Conservation (phyloP, 2,797 vertebrate species). For the Hoplostethus mediterraneus region DNA sequence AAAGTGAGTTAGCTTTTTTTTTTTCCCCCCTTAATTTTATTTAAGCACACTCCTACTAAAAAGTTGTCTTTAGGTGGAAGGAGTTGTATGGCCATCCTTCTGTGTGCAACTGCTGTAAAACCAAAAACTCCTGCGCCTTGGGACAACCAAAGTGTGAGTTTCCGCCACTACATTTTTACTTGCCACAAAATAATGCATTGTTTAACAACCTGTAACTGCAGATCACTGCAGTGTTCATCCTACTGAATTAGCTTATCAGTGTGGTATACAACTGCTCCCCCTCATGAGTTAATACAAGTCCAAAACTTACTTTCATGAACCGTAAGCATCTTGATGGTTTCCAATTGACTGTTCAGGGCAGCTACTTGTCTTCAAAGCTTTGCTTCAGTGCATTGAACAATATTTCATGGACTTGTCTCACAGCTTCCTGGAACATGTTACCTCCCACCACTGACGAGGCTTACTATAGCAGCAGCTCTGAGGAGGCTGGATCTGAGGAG, state of each 20-base stretch:
- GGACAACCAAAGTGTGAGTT: slow-evolving; percentile 40
- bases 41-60: neutral
- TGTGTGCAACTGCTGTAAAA: slow-evolving; percentile 76
- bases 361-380: no score
- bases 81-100: slow-evolving; percentile 64
- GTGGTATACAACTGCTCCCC: no score
- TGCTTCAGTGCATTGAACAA: neutral
- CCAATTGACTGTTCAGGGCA: no score
- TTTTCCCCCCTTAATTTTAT: no score
- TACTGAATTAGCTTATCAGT: no score
- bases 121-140: slow-evolving; percentile 42
- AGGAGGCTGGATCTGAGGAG: neutral
- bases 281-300: no score
- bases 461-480: neutral
- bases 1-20: slow-evolving; percentile 55
- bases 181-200: no score
- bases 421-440: slow-evolving; percentile 16
- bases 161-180: no score
- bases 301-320: no score
- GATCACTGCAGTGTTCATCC: no score
- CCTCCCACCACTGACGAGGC: slow-evolving; percentile 68
- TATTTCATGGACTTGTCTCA: neutral
- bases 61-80: slow-evolving; percentile 72
- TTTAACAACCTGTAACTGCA: no score
- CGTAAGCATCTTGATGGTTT: no score